Base-by-base conservation (phyloP, 2,888 invertebrate species). In the Caenorhabditis sp. region DNA sequence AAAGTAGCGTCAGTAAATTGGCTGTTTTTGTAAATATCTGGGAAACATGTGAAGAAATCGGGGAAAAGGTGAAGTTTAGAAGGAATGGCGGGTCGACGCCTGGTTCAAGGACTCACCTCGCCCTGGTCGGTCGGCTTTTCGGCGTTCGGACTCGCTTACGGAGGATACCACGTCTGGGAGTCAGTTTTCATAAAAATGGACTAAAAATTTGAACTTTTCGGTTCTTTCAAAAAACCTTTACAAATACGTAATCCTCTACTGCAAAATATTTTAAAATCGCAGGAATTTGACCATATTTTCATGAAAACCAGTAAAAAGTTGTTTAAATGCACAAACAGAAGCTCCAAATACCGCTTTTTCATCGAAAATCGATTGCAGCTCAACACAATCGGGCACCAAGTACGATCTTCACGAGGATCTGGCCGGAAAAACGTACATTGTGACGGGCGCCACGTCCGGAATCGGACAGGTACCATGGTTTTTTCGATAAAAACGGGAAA, bases 371-470 rank as follows among this genome's bases (percentile, higher is more conserved):
- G 0, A 11, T 68, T 83, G 53, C 61, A 87, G 87, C 46, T 82
- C 84, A 7, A 86, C 85, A 1, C 83, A 84, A 61, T 82, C 86
- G 0, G 87, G 86, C 11, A 78, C 79, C 9, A 83, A 85, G 53
- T 88, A 88, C 72, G 86, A 85, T 41, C 70, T 87, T 20, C 76
- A 83, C 37, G 84, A 78, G 52, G 87, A 88, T 66, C 73, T 87
- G 22, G 70, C 80, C 15, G 88, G 87, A 3, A 87, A 87, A 62
- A 88, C 88, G 11, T 88, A 86, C 65, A 86, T 88, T 41, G 87
- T 88, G 15, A 88, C 88, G 9, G 88, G 88, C 17, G 88, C 88
- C 3, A 86, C 85, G 1, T 83, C 83, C 11, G 87, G 84, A 43
- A 86, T 87, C 46, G 87, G 87, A 39, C 80, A 85, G 76, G 86